Evolutionary conservation across 2,888 invertebrate species (phyloP), one percentile per base, ranked within the genome.

Genomic region (Cantharis flavilabris): DNA sequence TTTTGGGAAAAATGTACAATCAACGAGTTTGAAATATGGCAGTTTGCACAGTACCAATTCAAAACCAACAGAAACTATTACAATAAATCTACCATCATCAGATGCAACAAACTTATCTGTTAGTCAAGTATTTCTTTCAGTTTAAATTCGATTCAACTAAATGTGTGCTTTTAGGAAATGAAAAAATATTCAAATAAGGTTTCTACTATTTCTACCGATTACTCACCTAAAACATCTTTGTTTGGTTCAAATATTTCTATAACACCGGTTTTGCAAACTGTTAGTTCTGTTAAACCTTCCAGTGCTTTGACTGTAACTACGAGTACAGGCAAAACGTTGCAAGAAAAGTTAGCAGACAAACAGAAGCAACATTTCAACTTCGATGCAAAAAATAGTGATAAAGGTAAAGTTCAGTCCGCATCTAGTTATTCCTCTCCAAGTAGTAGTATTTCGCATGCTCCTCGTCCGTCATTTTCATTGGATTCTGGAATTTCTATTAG

Each of bases 271-370:
- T 80, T 82, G 74, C 82, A 83, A 72, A 49, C 11, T 80, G 76
- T 70, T 73, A 78, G 70, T 14, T 72, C 23, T 70, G 72, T 26
- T 5, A 71, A 63, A 26, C 28, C 64, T 26, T 74, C 79, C 9
- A 80, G 82, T n/a, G 78, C 82, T 70, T 78, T 80, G 18, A 63
- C 80, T 28, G 64, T 79, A 65, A 71, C 83, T 13, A 80, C 82
- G 30, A 81, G 83, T 9, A 49, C 82, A 4, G 91, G 91, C 0
- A 93, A 93, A 87, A 93, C 93, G 0, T 85, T 93, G 75, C 93
- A 93, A 83, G 93, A 93, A 84, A 93, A 93, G 85, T 86, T 93
- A 74, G 93, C 93, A 0, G 93, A 93, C 80, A 89, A 91, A 76
- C 91, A 93, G 80, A 93, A 93, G 83, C 88, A 88, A 77, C 86